A percentile compares a stretch with the other conserved stretches of the same genome.
Conservation (phyloP, 2,113 vertebrate genomes). For the Psittacula cyanocephala region DNA sequence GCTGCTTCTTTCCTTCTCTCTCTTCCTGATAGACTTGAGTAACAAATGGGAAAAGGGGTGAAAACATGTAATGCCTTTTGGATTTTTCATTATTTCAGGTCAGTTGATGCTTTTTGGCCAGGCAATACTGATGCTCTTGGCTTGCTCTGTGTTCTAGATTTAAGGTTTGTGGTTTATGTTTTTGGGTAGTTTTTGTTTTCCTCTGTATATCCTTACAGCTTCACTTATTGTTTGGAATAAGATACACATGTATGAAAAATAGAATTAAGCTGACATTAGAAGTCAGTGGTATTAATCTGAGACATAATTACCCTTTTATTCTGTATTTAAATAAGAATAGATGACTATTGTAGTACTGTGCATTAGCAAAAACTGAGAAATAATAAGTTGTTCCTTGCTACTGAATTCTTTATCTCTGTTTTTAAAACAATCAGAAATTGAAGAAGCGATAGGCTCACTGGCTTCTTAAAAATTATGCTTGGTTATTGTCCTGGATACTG, state of each 20-base stretch:
- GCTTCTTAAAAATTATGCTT: neutral
- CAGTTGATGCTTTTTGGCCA: neutral
- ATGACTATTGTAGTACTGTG: neutral
- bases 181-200: neutral
- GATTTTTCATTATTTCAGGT: neutral
- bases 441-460: neutral
- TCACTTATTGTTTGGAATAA: neutral
- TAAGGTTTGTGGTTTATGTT: neutral
- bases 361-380: neutral
- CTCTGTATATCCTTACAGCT: neutral
- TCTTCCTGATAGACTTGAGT: neutral
- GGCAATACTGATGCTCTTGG: neutral
- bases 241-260: neutral
- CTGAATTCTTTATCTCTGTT: neutral
- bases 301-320: neutral
- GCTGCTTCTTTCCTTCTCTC: neutral
- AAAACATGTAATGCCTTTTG: neutral
- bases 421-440: neutral
- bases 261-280: neutral
- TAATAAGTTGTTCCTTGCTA: neutral
- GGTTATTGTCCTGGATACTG: neutral
- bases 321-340: neutral
- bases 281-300: neutral
- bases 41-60: rapidly evolving
- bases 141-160: neutral